phyloP scores from a whole-genome alignment of 2,113 vertebrate genomes.

The Pedionomus torquatus region DNA sequence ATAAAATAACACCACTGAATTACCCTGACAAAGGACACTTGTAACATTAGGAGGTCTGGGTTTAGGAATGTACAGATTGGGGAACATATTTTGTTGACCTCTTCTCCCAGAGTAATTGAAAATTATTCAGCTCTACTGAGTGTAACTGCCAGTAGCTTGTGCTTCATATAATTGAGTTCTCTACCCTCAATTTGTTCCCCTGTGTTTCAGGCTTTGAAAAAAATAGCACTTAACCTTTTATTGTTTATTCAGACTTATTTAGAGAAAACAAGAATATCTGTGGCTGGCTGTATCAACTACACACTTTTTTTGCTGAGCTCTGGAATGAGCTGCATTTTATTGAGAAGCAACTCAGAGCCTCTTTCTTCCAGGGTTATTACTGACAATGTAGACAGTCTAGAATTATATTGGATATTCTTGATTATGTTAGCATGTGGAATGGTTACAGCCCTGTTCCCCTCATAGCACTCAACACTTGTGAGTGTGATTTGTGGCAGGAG shows the following conservation, averaged over 20 bases:
- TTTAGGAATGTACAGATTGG: slow-evolving; percentile 3
- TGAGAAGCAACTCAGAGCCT: not conserved
- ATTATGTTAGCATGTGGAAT: not conserved
- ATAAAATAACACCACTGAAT: not conserved
- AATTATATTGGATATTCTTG: not conserved
- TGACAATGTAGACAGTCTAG: not conserved
- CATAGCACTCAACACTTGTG: not conserved
- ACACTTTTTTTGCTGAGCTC: not conserved
- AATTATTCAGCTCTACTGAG: slow-evolving; percentile 59
- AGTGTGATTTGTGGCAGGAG: not conserved
- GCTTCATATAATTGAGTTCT: slow-evolving; percentile 57
- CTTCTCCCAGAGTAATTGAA: slow-evolving; percentile 57
- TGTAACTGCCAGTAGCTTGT: slow-evolving; percentile 37
- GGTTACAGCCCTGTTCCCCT: not conserved
- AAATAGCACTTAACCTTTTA: slow-evolving; percentile 56
- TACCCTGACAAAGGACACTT: not conserved
- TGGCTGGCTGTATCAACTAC: not conserved
- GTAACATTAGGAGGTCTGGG: not conserved
- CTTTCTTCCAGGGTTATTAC: slow-evolving; percentile 27
- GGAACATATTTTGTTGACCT: slow-evolving; percentile 46
- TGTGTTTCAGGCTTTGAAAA: slow-evolving; percentile 43
- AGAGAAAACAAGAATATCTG: slow-evolving; percentile 35
- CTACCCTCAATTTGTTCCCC: slow-evolving; percentile 52
- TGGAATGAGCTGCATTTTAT: slow-evolving; percentile 4
- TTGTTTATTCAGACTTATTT: slow-evolving; percentile 58